Evolutionary conservation across 2,113 vertebrate species (phyloP).

Genomic region (Brienomyrus longianalis): DNA sequence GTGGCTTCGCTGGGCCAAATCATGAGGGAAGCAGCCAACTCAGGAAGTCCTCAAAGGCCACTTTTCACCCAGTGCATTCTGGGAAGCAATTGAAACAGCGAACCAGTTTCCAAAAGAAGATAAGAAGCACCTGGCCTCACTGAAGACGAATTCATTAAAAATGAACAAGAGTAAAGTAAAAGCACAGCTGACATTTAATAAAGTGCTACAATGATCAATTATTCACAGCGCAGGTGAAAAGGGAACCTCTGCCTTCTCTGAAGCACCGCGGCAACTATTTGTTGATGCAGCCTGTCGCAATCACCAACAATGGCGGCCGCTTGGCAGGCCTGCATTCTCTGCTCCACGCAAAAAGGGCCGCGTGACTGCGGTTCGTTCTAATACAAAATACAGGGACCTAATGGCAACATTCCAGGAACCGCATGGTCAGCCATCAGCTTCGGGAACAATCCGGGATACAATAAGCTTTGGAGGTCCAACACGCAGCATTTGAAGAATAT

Average conservation of each 20-base stretch:
- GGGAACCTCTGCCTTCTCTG: background rate
- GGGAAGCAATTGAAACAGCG: background rate
- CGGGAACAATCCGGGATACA: background rate
- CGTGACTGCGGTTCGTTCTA: background rate
- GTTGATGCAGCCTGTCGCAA: background rate
- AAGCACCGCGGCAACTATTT: background rate
- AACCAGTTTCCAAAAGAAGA: background rate
- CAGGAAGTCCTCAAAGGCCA: background rate
- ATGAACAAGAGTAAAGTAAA: background rate
- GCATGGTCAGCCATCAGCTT: background rate
- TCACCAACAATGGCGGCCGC: background rate
- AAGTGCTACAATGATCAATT: background rate
- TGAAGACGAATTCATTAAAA: slow-evolving; percentile 1
- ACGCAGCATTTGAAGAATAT: background rate
- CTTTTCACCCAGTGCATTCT: background rate
- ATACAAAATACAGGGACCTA: background rate
- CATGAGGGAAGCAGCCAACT: background rate
- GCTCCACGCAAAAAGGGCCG: background rate
- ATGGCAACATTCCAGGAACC: background rate
- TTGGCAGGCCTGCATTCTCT: background rate
- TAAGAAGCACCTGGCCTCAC: background rate
- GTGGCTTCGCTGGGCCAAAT: slow-evolving; percentile 27
- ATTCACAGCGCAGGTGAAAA: background rate
- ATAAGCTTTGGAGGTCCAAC: background rate
- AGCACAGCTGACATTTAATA: background rate